These are phyloP conservation scores for Lontra canadensis DNA, from an alignment of 2,113 vertebrate species.

Conservation along the genomic window DNA sequence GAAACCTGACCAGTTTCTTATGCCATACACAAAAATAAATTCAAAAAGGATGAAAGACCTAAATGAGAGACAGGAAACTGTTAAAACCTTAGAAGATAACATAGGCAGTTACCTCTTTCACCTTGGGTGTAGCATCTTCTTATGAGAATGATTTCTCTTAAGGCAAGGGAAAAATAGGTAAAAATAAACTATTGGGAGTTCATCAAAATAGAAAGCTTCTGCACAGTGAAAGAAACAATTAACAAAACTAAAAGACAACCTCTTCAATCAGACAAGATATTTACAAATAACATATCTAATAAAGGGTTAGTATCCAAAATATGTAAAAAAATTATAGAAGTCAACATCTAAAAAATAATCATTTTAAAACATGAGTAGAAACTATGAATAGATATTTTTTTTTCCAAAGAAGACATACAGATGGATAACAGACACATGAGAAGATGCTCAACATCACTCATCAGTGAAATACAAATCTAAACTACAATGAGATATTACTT, in stretches of 20 bases:
- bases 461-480: not conserved
- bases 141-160: not conserved
- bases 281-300: not conserved
- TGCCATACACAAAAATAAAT: not conserved
- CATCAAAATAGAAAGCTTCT: not conserved
- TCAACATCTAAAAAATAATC: not conserved
- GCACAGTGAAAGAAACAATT: not conserved
- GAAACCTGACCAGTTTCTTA: not conserved
- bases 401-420: not conserved
- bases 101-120: not conserved
- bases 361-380: not conserved
- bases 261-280: not conserved
- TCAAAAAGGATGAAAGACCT: not conserved
- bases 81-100: not conserved
- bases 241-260: not conserved
- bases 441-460: not conserved
- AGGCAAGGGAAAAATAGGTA: not conserved
- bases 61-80: not conserved
- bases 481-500: not conserved
- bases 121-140: not conserved
- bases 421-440: not conserved
- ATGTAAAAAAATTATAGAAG: not conserved
- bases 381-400: not conserved
- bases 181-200: not conserved
- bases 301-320: not conserved